Evolutionary conservation across 2,797 vertebrate species (phyloP), one percentile per base, ranked within the genome.

Genomic region (Semotilus atromaculatus): DNA sequence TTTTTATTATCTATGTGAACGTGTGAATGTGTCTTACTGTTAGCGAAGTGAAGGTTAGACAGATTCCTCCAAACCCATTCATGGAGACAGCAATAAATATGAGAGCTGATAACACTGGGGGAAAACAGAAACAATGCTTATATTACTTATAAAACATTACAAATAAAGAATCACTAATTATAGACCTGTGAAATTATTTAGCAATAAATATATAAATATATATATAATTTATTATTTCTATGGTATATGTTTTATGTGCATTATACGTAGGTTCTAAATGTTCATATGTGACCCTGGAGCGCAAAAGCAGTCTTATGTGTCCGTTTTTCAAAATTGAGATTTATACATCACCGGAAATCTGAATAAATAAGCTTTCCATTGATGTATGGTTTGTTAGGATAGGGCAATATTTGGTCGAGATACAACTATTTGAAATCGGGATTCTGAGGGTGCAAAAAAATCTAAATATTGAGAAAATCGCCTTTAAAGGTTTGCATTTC

Each of bases 61-160:
- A 97, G 92, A 97, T 97, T 87, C 97, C 97, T 89, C 96, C 96
- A 88, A 97, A 97, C 55, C 97, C 97, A 43, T 97, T 97, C 88
- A 97, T 93, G 83, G 96, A 96, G 76, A 97, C 93, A 5, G 96
- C 96, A 7, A 97, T 88, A 90, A 97, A 97, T 92, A 97, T 97
- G 90, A 97, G 88, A 70, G 88, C 36, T 7, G 95, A 96, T 70
- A 95, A 87, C 71, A 90, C 95, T 95, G 55, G 79, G 73, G 13
- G 60, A 76, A 78, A 77, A 86, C 85, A 84, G 60, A 34, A 26
- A 83, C 36, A 64, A 38, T 67, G 19, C 7, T 14, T 68, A 51
- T 55, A 48, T 34, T 66, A 29, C 13, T 60, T 9, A 53, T 23
- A 19, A 71, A 51, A 62, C 38, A 45, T 38, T 3, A 21, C 40